phyloP scores from a whole-genome alignment of 2,797 vertebrate genomes.

The Discoglossus pictus region DNA sequence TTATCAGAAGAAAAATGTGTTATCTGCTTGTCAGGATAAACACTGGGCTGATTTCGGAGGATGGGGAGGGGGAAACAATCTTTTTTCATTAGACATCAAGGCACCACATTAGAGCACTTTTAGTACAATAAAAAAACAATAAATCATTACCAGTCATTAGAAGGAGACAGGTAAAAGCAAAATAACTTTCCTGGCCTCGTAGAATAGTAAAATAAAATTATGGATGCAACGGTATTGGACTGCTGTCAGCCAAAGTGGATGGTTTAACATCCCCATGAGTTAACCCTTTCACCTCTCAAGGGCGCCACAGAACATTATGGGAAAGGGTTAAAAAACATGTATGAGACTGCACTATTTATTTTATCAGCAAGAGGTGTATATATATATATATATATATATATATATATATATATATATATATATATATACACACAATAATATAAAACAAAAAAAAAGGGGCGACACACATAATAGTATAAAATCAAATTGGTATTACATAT shows the following conservation, averaged over 20 bases:
- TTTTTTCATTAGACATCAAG: conserved; percentile 90
- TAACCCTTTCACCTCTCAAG: conserved; percentile 7
- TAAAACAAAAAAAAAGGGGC: no score
- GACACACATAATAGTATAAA: no score
- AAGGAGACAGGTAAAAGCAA: conserved; percentile 79
- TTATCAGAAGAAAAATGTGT: conserved; percentile 91
- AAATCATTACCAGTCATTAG: conserved; percentile 82
- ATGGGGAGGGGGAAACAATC: conserved; percentile 64
- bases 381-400: no score
- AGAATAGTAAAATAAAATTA: conserved; percentile 76
- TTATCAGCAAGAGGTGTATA: no score
- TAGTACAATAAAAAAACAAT: conserved; percentile 79
- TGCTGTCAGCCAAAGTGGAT: conserved; percentile 22
- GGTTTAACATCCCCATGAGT: not conserved
- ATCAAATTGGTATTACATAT: no score
- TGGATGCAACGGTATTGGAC: conserved; percentile 36
- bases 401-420: no score
- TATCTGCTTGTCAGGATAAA: conserved; percentile 85
- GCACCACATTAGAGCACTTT: conserved; percentile 88
- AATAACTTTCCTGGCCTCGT: conserved; percentile 73
- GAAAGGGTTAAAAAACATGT: conserved; percentile 43
- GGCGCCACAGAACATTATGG: not conserved
- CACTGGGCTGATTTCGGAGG: conserved; percentile 77
- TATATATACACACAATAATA: no score
- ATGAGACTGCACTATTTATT: no score